Evolutionary conservation across 2,113 vertebrate genomes (phyloP).

Genomic region (Coryphaenoides rupestris): DNA sequence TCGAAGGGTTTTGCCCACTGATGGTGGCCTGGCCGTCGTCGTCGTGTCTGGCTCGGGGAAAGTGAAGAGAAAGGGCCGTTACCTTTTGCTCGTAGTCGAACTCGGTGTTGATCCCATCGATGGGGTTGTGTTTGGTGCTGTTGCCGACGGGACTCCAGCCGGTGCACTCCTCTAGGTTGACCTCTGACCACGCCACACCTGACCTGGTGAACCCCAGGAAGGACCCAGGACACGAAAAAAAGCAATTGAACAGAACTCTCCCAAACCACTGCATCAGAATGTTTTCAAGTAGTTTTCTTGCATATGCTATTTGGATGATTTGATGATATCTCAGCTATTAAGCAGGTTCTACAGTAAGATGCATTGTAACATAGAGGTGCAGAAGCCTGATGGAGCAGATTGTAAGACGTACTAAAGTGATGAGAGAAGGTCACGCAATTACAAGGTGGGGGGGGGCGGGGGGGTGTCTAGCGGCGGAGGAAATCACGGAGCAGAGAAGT

Average conservation of each 20-base stretch:
- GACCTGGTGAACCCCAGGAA: conserved; percentile 45
- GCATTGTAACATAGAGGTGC: no score
- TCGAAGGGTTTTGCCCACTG: no score
- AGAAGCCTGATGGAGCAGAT: neutral
- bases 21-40: neutral
- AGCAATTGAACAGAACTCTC: no score
- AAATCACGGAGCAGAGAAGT: conserved; percentile 19
- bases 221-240: neutral
- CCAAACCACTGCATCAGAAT: neutral
- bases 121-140: conserved; percentile 77
- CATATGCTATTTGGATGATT: neutral
- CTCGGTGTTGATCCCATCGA: conserved; percentile 73
- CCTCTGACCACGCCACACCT: conserved; percentile 31
- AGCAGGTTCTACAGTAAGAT: no score
- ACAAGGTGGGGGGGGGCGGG: neutral
- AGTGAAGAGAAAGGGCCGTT: neutral
- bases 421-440: neutral
- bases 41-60: no score
- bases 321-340: no score
- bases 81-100: conserved; percentile 72
- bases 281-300: no score
- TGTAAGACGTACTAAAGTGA: neutral
- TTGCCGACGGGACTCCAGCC: conserved; percentile 84
- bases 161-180: conserved; percentile 69
- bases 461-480: no score